Evolutionary conservation across 2,113 vertebrate species (phyloP).

Genomic region (Hypocryptadius cinnamomeus): DNA sequence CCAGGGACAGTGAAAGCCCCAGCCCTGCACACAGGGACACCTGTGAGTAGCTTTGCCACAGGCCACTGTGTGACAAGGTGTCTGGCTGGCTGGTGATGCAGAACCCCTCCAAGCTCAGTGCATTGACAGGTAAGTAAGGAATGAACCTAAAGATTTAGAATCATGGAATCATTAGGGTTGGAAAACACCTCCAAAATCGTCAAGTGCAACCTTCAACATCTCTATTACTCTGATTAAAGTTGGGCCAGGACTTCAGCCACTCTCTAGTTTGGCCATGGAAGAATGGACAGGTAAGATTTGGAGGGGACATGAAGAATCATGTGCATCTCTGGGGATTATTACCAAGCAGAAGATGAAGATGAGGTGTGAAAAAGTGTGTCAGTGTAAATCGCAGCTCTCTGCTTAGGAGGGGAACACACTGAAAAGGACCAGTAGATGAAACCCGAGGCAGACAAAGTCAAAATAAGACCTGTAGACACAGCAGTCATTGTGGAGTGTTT

Average conservation of each 20-base stretch:
- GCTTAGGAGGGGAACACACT: not conserved
- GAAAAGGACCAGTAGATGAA: not conserved
- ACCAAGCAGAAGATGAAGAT: not conserved
- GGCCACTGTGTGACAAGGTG: not conserved
- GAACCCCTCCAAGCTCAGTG: not conserved
- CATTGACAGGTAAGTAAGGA: fast-evolving
- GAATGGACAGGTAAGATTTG: not conserved
- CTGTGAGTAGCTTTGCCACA: not conserved
- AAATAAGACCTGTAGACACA: not conserved
- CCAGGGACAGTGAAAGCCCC: not conserved
- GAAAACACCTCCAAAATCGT: not conserved
- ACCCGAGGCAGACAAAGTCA: not conserved
- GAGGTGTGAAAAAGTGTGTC: fast-evolving
- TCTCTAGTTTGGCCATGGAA: not conserved
- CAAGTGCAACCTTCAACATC: not conserved
- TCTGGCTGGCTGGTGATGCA: not conserved
- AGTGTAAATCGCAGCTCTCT: not conserved
- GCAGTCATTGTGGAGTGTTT: not conserved
- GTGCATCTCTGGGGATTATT: not conserved
- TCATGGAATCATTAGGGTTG: not conserved
- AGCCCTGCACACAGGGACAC: not conserved
- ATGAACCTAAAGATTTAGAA: not conserved
- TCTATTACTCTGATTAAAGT: not conserved
- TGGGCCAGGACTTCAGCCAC: not conserved
- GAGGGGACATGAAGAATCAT: not conserved